A percentile compares a stretch with the other conserved stretches of the same genome.
These are phyloP conservation scores for Drosophila sulfurigaster DNA, from an alignment of 1,140 invertebrate genomes.

Conservation along the genomic window DNA sequence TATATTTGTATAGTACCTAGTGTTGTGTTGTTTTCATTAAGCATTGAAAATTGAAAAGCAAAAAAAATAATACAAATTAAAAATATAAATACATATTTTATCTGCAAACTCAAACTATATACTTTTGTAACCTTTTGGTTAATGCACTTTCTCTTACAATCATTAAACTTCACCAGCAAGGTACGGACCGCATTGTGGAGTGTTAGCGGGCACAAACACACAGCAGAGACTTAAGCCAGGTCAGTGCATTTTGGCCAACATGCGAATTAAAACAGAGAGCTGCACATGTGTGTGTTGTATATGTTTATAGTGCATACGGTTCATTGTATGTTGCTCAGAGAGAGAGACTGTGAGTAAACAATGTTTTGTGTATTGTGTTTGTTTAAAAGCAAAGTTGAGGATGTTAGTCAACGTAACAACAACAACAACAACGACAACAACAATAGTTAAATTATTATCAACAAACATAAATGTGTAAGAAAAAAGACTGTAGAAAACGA, in stretches of 20 bases:
- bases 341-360: conserved; percentile 2
- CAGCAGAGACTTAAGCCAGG: conserved; percentile 18
- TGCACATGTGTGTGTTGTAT: not conserved
- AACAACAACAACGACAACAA: conserved; percentile 57
- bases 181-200: conserved; percentile 30
- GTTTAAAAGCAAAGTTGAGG: conserved; percentile 38
- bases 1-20: conserved; percentile 23
- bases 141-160: conserved; percentile 46
- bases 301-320: not conserved
- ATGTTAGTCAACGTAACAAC: conserved; percentile 69
- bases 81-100: conserved; percentile 12
- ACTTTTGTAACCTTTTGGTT: conserved; percentile 37
- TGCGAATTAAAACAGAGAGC: conserved; percentile 21
- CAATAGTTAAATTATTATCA: conserved; percentile 50
- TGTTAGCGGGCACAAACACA: conserved; percentile 25
- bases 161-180: conserved; percentile 53
- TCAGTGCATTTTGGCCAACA: conserved; percentile 13
- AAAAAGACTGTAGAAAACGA: not conserved
- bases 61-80: conserved; percentile 21
- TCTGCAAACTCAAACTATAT: conserved; percentile 20
- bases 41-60: conserved; percentile 38
- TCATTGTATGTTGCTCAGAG: conserved; percentile 3
- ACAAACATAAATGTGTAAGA: conserved; percentile 62
- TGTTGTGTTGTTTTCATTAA: conserved; percentile 34
- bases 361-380: conserved; percentile 13